Evolutionary conservation across 2,797 vertebrate species (phyloP).

Genomic region (Microctenopoma stevenorrisi): DNA sequence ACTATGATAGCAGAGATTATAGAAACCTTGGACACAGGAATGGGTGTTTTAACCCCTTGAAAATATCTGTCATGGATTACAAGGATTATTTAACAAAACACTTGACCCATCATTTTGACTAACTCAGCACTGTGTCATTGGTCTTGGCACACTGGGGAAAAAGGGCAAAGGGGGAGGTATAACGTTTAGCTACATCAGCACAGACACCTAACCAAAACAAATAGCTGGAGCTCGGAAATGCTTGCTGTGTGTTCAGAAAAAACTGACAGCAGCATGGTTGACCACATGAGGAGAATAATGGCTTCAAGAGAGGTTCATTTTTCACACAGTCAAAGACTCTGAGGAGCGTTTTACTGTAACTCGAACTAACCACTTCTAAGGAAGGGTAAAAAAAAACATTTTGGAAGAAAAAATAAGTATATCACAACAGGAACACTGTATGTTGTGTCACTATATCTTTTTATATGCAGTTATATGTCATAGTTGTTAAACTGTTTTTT

Average conservation of each 20-base stretch:
- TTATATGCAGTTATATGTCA: background rate
- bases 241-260: constrained; percentile 40
- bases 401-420: background rate
- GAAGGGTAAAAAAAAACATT: background rate
- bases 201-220: constrained; percentile 61
- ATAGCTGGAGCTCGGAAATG: constrained; percentile 45
- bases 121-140: constrained; percentile 56
- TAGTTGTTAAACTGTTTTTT: no score
- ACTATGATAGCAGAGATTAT: no score
- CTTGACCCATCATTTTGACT: constrained; percentile 45
- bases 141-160: background rate
- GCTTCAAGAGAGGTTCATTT: constrained; percentile 37
- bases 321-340: constrained; percentile 42
- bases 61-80: constrained; percentile 8
- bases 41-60: no score
- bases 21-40: no score
- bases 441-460: no score
- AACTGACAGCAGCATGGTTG: constrained; percentile 43
- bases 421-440: no score
- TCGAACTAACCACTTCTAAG: constrained; percentile 2
- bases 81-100: constrained; percentile 65
- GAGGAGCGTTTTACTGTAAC: constrained; percentile 4
- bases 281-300: constrained; percentile 33
- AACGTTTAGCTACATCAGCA: constrained; percentile 57
- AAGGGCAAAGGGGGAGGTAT: background rate